These are phyloP conservation scores for Drosophila nr. perissopoda DNA, from an alignment of 2,888 invertebrate genomes.

Conservation along the genomic window DNA sequence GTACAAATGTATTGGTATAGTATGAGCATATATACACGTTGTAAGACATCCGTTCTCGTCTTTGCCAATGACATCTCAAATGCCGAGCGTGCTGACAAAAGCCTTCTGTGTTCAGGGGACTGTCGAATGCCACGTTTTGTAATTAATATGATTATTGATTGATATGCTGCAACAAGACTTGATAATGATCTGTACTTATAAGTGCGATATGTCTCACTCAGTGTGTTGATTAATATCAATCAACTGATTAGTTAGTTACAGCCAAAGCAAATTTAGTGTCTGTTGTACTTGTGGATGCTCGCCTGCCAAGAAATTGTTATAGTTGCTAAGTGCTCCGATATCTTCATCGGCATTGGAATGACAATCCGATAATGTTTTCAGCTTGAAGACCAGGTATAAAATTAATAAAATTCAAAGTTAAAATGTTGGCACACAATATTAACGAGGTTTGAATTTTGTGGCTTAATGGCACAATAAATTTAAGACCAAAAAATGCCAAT, in stretches of 20 bases:
- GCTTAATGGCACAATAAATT: neutral
- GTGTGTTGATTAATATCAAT: slow-evolving; percentile 65
- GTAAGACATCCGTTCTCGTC: slow-evolving; percentile 19
- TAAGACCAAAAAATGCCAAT: accelerated
- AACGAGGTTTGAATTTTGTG: neutral
- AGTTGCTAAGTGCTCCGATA: neutral
- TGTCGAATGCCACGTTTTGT: slow-evolving; percentile 32
- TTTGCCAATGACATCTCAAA: slow-evolving; percentile 31
- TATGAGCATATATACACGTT: neutral
- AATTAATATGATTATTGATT: slow-evolving; percentile 73
- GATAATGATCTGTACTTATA: slow-evolving; percentile 35
- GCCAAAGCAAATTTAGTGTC: slow-evolving; percentile 7
- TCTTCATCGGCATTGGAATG: neutral
- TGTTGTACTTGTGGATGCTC: neutral
- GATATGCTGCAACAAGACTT: slow-evolving; percentile 40
- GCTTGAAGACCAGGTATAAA: neutral
- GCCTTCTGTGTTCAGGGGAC: slow-evolving; percentile 35
- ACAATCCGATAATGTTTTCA: neutral
- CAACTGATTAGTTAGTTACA: slow-evolving; percentile 59
- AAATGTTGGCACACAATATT: neutral
- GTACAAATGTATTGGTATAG: neutral
- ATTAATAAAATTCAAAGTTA: neutral
- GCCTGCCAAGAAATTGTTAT: neutral
- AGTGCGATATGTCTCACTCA: slow-evolving; percentile 8
- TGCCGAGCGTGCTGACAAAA: slow-evolving; percentile 55